Evolutionary conservation across 1,140 invertebrate genomes (phyloP), one percentile per base, ranked within the genome.

Genomic region (Sitobion miscanthi): DNA sequence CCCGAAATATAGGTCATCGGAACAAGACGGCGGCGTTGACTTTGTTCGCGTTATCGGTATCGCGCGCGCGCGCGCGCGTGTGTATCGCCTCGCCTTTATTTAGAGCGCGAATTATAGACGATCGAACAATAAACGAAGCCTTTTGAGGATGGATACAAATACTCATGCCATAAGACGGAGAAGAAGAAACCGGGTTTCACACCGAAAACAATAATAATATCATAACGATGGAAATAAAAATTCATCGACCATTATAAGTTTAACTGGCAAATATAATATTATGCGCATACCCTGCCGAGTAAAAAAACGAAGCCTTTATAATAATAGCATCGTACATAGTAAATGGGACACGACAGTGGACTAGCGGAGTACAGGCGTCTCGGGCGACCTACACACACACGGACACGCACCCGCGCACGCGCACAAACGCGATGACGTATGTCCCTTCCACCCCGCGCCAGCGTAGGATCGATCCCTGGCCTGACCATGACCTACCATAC

Each of bases 401-500:
- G 11, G 8, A 85, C 38, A 17, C 6, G 20, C 52, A 4, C 0
- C 3, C 38, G 30, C 86, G 30, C 49, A 54, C 45, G 47, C 86
- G 86, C 86, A 20, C 35, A 23, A 9, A 54, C 11, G 21, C 52
- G 52, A 89, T 89, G 88, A 89, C 52, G 88, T 57, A 57, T 30
- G 54, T 11, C 88, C n/a, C 47, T 57, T 42, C 49, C 52, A 23
- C 11, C 35, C 88, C 21, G 20, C 20, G 6, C 87, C n/a, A 3
- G 6, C 20, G 21, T 5, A 86, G 7, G 54, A 92, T 92, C 91
- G 91, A 92, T 92, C 77, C 30, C 77, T 82, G 91, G 77, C 91
- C 69, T 82, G 91, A 92, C 91, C 91, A 92, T 92, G 91, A 92
- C 91, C 91, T 92, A 92, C 91, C 91, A 20, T 52, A 77, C 62